Evolutionary conservation across 2,797 vertebrate species (phyloP), one percentile per base, ranked within the genome.

Genomic region (Myioborus melanocephalus): DNA sequence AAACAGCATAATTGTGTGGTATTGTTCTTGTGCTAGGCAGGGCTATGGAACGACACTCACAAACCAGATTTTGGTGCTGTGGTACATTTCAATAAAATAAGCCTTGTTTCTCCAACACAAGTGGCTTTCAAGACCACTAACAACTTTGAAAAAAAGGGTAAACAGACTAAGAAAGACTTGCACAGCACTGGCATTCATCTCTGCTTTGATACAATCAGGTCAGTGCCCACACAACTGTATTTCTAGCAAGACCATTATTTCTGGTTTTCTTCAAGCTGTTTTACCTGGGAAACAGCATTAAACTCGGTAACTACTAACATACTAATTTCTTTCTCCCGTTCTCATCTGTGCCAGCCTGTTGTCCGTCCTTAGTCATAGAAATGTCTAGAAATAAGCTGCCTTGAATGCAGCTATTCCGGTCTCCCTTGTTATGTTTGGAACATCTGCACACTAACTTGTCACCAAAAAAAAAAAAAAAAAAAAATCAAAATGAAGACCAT

Each of bases 91-190:
- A 87, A 44, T 90, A 93, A 92, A 95, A 89, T 84, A 76, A 94
- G 91, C 44, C 89, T 95, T 93, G 87, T 95, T 94, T 81, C 91
- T 94, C 80, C 72, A 87, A 86, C 73, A 90, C 92, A 94, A 94
- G 43, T 49, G 87, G 71, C 71, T 83, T 92, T 91, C 56, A 60
- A 94, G 88, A 91, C 94, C 89, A 94, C 63, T 85, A 96, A 93
- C 66, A 95, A 86, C 81, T 93, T 79, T 46, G 87, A 91, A 96
- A 94, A 90, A 90, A 94, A 96, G 53, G 66, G 91, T 60, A 94
- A 94, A 95, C 87, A 94, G 70, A 79, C 83, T 39, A 88, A 95
- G 35, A 39, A 95, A 90, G 77, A 84, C 84, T 86, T 81, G 63
- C 27, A 81, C 47, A 94, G 88, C 12, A 1, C 15, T 84, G 55